Evolutionary conservation across 2,797 vertebrate species (phyloP).

Genomic region (Pygocentrus nattereri): DNA sequence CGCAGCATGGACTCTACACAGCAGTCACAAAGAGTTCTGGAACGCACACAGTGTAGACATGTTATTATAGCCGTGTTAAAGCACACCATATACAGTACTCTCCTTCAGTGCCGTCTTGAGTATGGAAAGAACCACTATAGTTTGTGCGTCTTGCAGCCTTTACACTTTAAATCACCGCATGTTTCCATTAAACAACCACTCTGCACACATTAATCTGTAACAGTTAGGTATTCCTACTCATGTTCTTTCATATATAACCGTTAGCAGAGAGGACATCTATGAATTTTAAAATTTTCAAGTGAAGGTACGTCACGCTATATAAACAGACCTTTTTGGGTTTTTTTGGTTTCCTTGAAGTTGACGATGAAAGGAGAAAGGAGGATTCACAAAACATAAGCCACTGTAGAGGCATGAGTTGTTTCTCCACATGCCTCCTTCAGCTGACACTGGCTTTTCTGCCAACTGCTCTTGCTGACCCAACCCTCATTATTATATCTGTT

Average conservation of each 20-base stretch:
- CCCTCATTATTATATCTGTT: background rate
- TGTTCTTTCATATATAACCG: background rate
- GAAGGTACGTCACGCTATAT: slow-evolving; percentile 35
- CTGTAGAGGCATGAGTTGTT: slow-evolving; percentile 41
- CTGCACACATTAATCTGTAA: slow-evolving; percentile 4
- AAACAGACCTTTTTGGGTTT: background rate
- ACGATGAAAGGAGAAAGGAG: slow-evolving; percentile 50
- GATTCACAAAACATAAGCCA: slow-evolving; percentile 29
- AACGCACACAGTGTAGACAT: background rate
- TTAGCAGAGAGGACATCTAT: background rate
- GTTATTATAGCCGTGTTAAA: background rate
- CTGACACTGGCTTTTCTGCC: background rate
- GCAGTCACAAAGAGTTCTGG: background rate
- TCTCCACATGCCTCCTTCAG: background rate
- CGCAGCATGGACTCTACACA: background rate
- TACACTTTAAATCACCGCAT: slow-evolving; percentile 14
- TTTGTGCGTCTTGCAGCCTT: background rate
- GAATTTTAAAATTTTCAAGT: slow-evolving; percentile 6
- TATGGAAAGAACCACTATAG: background rate
- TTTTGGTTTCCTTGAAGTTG: slow-evolving; percentile 13
- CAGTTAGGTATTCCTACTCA: background rate
- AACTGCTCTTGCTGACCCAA: background rate
- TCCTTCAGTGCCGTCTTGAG: background rate
- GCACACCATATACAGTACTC: background rate
- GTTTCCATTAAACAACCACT: background rate